Evolutionary conservation across 2,113 vertebrate species (phyloP).

Genomic region (Morone chrysops): DNA sequence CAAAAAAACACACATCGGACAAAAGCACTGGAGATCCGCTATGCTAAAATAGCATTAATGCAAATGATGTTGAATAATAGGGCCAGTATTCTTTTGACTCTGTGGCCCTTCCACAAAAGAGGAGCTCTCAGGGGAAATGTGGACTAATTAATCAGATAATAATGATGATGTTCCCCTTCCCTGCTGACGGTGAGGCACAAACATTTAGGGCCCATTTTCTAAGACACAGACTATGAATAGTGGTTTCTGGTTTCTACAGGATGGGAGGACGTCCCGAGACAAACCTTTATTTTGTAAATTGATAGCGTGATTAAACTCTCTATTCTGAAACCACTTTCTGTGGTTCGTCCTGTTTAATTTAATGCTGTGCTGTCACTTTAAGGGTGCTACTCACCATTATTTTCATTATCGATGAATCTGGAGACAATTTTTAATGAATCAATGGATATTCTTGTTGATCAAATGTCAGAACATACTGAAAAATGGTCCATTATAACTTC

Average conservation of each 20-base stretch:
- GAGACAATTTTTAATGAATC: background rate
- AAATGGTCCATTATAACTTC: background rate
- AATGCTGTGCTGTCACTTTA: slow-evolving; percentile 1
- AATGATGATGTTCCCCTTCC: slow-evolving; percentile 78
- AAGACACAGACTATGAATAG: slow-evolving; percentile 36
- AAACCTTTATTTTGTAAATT: slow-evolving; percentile 31
- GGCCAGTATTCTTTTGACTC: slow-evolving; percentile 79
- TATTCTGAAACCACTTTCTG: background rate
- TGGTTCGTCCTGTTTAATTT: background rate
- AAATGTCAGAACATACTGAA: slow-evolving; percentile 15
- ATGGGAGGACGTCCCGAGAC: slow-evolving; percentile 49
- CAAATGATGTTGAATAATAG: slow-evolving; percentile 80
- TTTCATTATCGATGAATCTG: background rate
- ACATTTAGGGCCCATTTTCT: slow-evolving; percentile 57
- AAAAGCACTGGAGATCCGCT: slow-evolving; percentile 52
- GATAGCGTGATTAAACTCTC: background rate
- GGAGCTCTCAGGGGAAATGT: slow-evolving; percentile 73
- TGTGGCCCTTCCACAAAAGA: slow-evolving; percentile 70
- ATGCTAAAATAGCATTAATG: slow-evolving; percentile 78
- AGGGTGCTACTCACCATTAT: slow-evolving; percentile 1
- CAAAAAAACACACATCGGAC: slow-evolving; percentile 16
- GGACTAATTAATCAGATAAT: slow-evolving; percentile 84
- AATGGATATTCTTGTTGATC: background rate
- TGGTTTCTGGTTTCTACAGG: background rate
- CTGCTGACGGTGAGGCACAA: slow-evolving; percentile 61